These are phyloP conservation scores for Flabesymbios commensalis DNA, from an alignment of 2,888 invertebrate species.

Conservation along the genomic window DNA sequence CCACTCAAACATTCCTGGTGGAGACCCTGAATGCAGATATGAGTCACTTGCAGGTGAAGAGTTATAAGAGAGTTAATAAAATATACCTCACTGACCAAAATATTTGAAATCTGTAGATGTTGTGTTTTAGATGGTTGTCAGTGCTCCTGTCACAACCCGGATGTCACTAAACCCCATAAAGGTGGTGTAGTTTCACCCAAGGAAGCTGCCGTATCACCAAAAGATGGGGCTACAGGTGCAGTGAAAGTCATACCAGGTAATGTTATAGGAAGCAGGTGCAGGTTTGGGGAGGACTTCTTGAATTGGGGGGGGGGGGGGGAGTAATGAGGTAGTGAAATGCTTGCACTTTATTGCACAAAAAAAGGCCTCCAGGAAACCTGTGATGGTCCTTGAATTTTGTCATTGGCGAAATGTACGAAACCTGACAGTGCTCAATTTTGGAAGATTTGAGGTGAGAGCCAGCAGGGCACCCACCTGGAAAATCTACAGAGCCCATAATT, in stretches of 20 bases:
- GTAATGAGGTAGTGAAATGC: neutral
- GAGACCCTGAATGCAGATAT: too few relatives aligned
- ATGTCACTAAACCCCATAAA: too few relatives aligned
- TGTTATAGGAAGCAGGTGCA: neutral
- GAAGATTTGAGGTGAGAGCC: too few relatives aligned
- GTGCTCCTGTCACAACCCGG: too few relatives aligned
- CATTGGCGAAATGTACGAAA: too few relatives aligned
- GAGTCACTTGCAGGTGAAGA: neutral
- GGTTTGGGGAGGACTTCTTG: neutral
- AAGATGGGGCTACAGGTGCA: neutral
- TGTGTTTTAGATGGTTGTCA: neutral
- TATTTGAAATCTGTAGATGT: neutral
- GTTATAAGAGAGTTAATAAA: neutral
- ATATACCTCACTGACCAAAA: neutral
- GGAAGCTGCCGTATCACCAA: neutral
- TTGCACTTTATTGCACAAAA: too few relatives aligned
- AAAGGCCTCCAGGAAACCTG: too few relatives aligned
- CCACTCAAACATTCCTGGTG: too few relatives aligned
- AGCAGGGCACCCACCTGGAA: too few relatives aligned
- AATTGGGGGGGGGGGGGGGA: neutral
- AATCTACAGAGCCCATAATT: too few relatives aligned
- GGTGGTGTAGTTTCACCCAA: neutral
- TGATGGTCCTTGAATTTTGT: too few relatives aligned
- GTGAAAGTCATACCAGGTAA: neutral
- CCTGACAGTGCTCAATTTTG: too few relatives aligned